Evolutionary conservation across 2,888 invertebrate genomes (phyloP).

Genomic region (Acrobasis consociella): DNA sequence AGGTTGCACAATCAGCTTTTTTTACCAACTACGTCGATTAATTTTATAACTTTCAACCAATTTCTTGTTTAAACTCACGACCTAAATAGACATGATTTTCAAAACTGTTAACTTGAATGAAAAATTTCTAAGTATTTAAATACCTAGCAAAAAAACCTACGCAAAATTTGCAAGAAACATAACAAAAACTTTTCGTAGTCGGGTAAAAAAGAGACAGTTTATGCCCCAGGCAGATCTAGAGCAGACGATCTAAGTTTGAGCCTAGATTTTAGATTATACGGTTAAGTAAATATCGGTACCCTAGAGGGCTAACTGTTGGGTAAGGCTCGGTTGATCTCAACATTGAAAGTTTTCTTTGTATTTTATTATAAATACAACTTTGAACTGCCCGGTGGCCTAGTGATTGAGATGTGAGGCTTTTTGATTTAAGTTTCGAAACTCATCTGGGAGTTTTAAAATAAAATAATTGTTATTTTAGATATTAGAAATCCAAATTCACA

Average conservation of each 20-base stretch:
- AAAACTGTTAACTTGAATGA: not conserved
- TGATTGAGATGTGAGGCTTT: no score
- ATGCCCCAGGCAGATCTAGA: conserved; percentile 22
- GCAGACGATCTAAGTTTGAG: conserved; percentile 25
- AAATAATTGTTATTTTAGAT: no score
- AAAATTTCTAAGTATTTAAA: not conserved
- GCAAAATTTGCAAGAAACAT: conserved; percentile 2
- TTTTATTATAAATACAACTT: not conserved
- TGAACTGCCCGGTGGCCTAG: no score
- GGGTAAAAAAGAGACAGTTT: conserved; percentile 25
- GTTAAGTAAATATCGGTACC: conserved; percentile 24
- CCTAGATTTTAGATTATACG: conserved; percentile 22
- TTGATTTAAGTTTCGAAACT: no score
- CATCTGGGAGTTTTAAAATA: no score
- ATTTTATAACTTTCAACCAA: not conserved
- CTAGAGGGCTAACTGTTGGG: not conserved
- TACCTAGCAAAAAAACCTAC: not conserved
- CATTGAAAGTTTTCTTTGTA: not conserved
- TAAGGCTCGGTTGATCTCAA: not conserved
- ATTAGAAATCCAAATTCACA: no score
- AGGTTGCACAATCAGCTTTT: not conserved
- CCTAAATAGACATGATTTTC: not conserved
- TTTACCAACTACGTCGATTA: not conserved
- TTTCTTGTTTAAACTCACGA: not conserved
- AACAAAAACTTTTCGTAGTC: conserved; percentile 4